Base-by-base conservation (phyloP, 2,113 vertebrate species). In the Thryonomys swinderianus region DNA sequence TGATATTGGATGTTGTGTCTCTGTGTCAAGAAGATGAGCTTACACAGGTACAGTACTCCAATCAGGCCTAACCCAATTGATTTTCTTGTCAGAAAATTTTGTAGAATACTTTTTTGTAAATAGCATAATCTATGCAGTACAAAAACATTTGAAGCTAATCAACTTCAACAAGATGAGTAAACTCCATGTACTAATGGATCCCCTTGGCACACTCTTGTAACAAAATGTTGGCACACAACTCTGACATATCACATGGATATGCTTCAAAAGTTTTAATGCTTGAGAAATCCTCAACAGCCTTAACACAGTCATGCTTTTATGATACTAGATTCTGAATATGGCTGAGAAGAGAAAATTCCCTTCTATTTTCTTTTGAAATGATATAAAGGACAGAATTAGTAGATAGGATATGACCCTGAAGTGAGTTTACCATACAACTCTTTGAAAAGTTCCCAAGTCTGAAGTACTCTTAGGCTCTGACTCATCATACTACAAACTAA, bases 401-500 rank as follows among this genome's bases (percentile, higher is more conserved):
- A 95, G 27, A 61, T 73, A 91, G 93, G 84, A 37, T 93, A 81
- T 95, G 78, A 82, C 55, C 76, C 82, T 90, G 12, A 90, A 87
- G 64, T 84, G 95, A 83, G 55, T 95, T 87, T 61, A 80, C 57
- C 6, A 0, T 45, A 42, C 86, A 92, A 95, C 66, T 87, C 85
- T 96, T 90, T 95, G 80, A 66, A 97, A 97, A 93, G 34, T 95
- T 96, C 80, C 94, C 81, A 66, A 93, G 86, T 78, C 76, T 91
- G 92, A 94, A 93, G 92, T 67, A 55, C 64, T 53, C 88, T 97
- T 95, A 93, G 57, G 90, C 45, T 97, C 96, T 97, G 96, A 94
- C 69, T 98, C 95, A 92, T 88, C 86, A 17, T 96, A 96, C 96
- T 91, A 55, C 30, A 95, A 92, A 18, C 92, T 94, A 97, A 90